Conservation (phyloP, 2,888 invertebrate genomes). For the Cerceris ruficornis region DNA sequence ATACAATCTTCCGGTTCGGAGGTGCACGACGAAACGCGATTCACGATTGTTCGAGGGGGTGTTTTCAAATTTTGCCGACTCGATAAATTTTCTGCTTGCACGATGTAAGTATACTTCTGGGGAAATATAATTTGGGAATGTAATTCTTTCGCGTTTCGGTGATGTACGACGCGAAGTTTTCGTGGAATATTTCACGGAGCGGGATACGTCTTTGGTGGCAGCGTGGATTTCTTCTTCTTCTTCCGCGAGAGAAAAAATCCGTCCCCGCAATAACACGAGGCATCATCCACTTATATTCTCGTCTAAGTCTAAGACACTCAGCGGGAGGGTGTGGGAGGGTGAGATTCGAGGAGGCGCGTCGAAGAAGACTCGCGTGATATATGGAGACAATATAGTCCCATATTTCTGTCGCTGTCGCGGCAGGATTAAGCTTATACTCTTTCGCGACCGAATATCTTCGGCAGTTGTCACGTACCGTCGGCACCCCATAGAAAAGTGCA, state of each 20-base stretch:
- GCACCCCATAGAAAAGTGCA: conserved; percentile 42
- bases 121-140: background rate
- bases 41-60: too few relatives aligned
- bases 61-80: too few relatives aligned
- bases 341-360: conserved; percentile 52
- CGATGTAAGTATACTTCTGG: background rate
- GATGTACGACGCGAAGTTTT: conserved; percentile 1
- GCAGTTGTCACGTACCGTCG: conserved; percentile 72
- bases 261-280: conserved; percentile 28
- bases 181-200: background rate
- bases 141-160: background rate
- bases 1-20: too few relatives aligned
- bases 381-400: conserved; percentile 73
- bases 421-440: conserved; percentile 75
- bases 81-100: background rate
- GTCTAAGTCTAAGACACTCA: conserved; percentile 43
- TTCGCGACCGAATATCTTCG: conserved; percentile 73
- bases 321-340: conserved; percentile 18
- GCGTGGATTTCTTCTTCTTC: background rate
- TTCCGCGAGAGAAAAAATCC: conserved; percentile 6
- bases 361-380: conserved; percentile 71
- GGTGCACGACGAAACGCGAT: too few relatives aligned
- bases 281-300: conserved; percentile 42
- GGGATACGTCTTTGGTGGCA: background rate
- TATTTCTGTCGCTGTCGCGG: conserved; percentile 72